A percentile compares a stretch with the other conserved stretches of the same genome.
phyloP scores from a whole-genome alignment of 2,113 vertebrate genomes.

The Grammomys surdaster region DNA sequence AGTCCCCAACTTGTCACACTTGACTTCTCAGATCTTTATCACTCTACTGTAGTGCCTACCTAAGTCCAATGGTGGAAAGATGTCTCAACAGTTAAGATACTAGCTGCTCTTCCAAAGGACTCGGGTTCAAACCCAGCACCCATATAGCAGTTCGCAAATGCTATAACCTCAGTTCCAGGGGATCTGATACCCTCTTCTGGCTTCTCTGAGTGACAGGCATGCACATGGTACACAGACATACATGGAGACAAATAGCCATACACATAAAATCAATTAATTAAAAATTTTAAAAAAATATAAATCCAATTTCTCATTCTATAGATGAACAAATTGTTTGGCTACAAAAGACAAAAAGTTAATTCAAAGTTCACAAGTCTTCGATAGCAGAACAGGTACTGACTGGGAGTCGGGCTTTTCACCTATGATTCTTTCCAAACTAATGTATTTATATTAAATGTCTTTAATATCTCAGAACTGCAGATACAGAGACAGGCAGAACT shows the following conservation, averaged over 20 bases:
- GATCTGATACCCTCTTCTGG: background rate
- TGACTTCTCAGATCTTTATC: background rate
- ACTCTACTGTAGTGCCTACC: background rate
- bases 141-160: background rate
- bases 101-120: background rate
- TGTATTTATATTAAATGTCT: background rate
- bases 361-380: slow-evolving; percentile 30
- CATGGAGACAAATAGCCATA: background rate
- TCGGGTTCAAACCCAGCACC: background rate
- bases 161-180: background rate
- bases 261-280: background rate
- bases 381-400: background rate
- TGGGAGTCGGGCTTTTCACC: background rate
- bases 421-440: background rate
- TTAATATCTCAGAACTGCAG: background rate
- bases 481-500: background rate
- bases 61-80: background rate
- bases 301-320: background rate
- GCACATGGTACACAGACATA: background rate
- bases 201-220: background rate
- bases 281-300: background rate
- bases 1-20: background rate
- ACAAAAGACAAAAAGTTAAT: slow-evolving; percentile 35
- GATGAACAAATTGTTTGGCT: slow-evolving; percentile 20
- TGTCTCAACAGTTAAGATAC: background rate